These are phyloP conservation scores for Onychostoma macrolepis DNA, from an alignment of 2,113 vertebrate genomes.

Conservation along the genomic window DNA sequence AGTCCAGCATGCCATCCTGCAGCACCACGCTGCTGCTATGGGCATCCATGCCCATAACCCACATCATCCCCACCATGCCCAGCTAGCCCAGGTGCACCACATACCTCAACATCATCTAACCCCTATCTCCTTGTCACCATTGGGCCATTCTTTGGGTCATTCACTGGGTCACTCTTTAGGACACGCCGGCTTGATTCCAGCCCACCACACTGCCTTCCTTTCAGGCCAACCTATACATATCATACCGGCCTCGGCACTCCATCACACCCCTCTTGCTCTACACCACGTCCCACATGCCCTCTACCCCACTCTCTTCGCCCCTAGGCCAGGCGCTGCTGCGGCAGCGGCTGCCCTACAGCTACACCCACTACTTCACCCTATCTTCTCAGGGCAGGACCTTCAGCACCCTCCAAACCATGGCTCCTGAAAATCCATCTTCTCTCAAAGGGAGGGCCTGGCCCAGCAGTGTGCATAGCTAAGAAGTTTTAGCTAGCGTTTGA, in stretches of 20 bases:
- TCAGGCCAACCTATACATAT: conserved; percentile 97
- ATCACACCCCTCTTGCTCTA: conserved; percentile 90
- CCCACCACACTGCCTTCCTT: conserved; percentile 92
- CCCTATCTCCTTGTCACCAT: conserved; percentile 92
- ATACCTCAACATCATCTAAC: conserved; percentile 96
- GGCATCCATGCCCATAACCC: conserved; percentile 89
- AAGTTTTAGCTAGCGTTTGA: not conserved
- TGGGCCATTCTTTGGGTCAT: conserved; percentile 79
- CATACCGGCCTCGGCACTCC: conserved; percentile 94
- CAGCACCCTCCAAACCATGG: conserved; percentile 97
- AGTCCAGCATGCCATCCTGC: conserved; percentile 94
- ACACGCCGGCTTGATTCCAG: conserved; percentile 85
- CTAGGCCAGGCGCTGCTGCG: conserved; percentile 79
- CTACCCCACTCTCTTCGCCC: conserved; percentile 91
- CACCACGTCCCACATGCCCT: conserved; percentile 94
- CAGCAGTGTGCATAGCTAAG: conserved; percentile 35
- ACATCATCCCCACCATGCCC: conserved; percentile 86
- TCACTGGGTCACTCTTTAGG: conserved; percentile 84
- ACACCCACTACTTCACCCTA: conserved; percentile 95
- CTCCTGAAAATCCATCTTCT: conserved; percentile 79
- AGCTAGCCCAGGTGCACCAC: conserved; percentile 94
- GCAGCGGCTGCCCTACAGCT: conserved; percentile 93
- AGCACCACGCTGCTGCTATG: conserved; percentile 92
- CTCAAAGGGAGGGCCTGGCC: conserved; percentile 26
- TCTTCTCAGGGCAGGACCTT: conserved; percentile 99